phyloP scores from a whole-genome alignment of 2,797 vertebrate genomes.

The Threskiornis aethiopicus region DNA sequence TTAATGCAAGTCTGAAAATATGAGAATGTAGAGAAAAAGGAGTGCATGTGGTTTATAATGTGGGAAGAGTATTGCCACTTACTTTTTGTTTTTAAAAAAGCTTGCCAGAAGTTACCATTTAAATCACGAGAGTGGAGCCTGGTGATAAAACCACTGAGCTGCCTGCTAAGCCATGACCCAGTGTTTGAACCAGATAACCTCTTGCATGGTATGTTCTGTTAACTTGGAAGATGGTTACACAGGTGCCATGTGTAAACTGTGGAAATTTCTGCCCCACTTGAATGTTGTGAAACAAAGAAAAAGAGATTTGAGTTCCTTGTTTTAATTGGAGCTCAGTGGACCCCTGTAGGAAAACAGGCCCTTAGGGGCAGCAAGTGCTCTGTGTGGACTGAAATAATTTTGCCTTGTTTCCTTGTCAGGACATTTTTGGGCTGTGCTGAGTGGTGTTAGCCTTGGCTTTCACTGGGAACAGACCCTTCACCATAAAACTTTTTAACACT shows the following conservation, averaged over 20 bases:
- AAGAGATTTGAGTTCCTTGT: not conserved
- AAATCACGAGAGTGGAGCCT: not conserved
- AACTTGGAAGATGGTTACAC: not conserved
- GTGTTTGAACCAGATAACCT: not conserved
- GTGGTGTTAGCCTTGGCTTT: not conserved
- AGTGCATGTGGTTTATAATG: not conserved
- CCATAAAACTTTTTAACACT: not conserved
- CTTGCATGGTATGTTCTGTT: not conserved
- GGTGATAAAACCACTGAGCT: not conserved
- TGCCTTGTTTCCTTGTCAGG: not conserved
- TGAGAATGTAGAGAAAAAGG: not conserved
- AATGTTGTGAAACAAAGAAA: not conserved
- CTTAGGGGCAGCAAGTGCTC: not conserved
- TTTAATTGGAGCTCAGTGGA: not conserved
- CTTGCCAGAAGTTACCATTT: not conserved
- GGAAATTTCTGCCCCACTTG: not conserved
- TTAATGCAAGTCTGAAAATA: not conserved
- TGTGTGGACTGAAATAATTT: not conserved
- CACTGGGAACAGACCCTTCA: not conserved
- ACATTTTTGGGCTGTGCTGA: not conserved
- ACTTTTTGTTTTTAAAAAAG: not conserved
- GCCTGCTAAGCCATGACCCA: not conserved
- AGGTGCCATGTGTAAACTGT: not conserved
- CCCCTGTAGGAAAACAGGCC: not conserved
- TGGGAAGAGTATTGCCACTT: not conserved